Conservation (phyloP, 2,113 vertebrate species). For the Tyto alba region DNA sequence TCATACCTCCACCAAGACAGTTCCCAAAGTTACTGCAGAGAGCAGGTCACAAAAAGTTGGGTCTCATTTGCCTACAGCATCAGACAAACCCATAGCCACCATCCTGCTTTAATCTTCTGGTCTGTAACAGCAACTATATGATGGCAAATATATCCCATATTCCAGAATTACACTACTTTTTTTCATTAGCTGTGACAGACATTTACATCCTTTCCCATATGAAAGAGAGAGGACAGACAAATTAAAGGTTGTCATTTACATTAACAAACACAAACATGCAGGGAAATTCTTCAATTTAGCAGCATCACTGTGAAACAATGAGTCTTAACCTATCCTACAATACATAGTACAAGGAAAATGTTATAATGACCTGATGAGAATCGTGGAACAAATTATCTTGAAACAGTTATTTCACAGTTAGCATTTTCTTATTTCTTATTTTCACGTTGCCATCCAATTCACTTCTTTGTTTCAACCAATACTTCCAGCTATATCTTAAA, state of each 20-base stretch:
- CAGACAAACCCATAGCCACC: not conserved
- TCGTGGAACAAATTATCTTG: not conserved
- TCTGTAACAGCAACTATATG: not conserved
- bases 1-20: not conserved
- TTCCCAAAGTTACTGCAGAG: not conserved
- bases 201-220: not conserved
- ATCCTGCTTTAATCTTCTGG: not conserved
- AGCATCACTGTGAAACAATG: not conserved
- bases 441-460: not conserved
- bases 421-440: slow-evolving; percentile 1
- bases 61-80: not conserved
- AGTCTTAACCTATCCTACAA: not conserved
- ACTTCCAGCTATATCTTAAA: not conserved
- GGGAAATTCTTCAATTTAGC: not conserved
- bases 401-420: slow-evolving; percentile 33
- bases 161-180: not conserved
- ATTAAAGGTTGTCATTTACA: slow-evolving; percentile 4
- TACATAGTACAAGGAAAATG: not conserved
- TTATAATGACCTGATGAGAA: slow-evolving; percentile 12
- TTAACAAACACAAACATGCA: not conserved
- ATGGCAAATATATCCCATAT: not conserved
- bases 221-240: not conserved
- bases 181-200: not conserved
- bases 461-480: not conserved
- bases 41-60: not conserved